phyloP scores from a whole-genome alignment of 1,140 invertebrate genomes.

The Phthorimaea operculella region DNA sequence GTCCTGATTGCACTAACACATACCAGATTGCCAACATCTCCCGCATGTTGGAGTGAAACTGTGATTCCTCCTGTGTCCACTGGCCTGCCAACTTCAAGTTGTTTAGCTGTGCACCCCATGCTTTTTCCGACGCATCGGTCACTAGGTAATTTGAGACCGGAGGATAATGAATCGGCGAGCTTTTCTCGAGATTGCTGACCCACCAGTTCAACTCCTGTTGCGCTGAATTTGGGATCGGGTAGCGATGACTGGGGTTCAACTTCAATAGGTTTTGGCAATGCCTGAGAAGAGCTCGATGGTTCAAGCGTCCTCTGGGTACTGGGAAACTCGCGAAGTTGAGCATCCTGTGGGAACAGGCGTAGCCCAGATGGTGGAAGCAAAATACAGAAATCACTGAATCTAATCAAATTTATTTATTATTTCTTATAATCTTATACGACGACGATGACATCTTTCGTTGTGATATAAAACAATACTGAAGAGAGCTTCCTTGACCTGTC shows the following conservation, averaged over 20 bases:
- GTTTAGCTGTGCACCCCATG: constrained; percentile 28
- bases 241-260: neutral
- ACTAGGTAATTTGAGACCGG: constrained; percentile 13
- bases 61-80: constrained; percentile 22
- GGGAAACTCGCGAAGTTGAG: constrained; percentile 3
- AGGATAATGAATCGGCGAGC: constrained; percentile 2
- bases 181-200: neutral
- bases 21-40: constrained; percentile 15
- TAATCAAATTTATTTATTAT: no score
- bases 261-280: neutral
- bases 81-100: constrained; percentile 8
- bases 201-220: neutral
- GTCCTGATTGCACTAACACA: constrained; percentile 12
- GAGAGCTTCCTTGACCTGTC: no score
- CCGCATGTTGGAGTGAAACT: constrained; percentile 9
- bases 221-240: neutral
- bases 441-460: no score
- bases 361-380: no score
- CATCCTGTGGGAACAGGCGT: no score
- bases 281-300: constrained; percentile 1
- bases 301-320: neutral
- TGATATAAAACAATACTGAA: no score
- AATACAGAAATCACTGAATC: no score
- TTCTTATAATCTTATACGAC: no score
- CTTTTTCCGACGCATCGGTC: constrained; percentile 27